phyloP scores from a whole-genome alignment of 2,888 invertebrate species.

The Pyrochroa serraticornis region DNA sequence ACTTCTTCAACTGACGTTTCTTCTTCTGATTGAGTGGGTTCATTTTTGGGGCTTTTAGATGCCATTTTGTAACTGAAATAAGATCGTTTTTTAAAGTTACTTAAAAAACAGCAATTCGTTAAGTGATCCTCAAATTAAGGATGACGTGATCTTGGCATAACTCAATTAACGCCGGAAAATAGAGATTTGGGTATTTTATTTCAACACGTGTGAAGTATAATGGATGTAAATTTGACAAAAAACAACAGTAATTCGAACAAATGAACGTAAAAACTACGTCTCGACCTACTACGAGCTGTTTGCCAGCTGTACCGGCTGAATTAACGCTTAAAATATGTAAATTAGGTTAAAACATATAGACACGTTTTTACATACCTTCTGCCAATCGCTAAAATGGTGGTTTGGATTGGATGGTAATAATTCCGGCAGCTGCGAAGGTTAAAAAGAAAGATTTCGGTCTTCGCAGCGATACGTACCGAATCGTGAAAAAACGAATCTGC shows the following conservation, averaged over 20 bases:
- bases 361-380: slow-evolving; percentile 10
- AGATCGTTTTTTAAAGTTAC: not conserved
- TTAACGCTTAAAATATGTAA: not conserved
- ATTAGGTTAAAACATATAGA: not conserved
- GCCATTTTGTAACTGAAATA: slow-evolving; percentile 61
- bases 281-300: slow-evolving; percentile 15
- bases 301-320: not conserved
- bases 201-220: slow-evolving; percentile 23
- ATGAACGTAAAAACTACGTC: slow-evolving; percentile 12
- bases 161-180: not conserved
- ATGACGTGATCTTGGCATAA: not conserved
- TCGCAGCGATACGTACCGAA: too few species aligned
- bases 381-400: slow-evolving; percentile 18
- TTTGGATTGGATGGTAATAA: not conserved
- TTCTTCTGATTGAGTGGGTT: slow-evolving; percentile 69
- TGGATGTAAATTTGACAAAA: slow-evolving; percentile 18
- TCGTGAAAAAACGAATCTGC: too few species aligned
- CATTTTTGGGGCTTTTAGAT: slow-evolving; percentile 64
- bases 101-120: not conserved
- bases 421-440: not conserved
- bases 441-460: slow-evolving; percentile 16
- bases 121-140: not conserved
- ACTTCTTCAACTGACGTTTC: slow-evolving; percentile 71
- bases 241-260: slow-evolving; percentile 10
- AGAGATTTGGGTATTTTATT: slow-evolving; percentile 4